Base-by-base conservation (phyloP, 2,113 vertebrate species). In the Gavia stellata region DNA sequence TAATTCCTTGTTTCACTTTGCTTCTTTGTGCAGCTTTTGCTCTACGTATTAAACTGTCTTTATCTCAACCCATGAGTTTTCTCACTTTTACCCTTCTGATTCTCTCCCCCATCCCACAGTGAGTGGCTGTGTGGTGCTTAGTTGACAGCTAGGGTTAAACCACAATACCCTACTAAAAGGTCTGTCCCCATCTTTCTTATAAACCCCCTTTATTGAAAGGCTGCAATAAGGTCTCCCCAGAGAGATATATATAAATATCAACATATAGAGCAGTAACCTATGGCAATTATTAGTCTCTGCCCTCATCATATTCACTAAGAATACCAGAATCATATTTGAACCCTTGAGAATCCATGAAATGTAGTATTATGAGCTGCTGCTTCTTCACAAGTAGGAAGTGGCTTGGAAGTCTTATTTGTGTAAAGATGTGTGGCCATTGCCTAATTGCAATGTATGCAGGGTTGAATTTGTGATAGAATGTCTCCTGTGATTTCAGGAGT, bases 211-310 rank as follows among this genome's bases (percentile, higher is more conserved):
- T 59, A 34, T 5, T 82, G 18, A 61, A 74, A 83, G 16, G 21
- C 25, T 3, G 1, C 17, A 40, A 6, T 29, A 59, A 0, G 0
- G 7, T 71, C 40, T 90, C 33, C 23, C 29, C 6, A 2, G 45
- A 50, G 20, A 73, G 24, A 79, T 7, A 62, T 47, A 10, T 17
- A 36, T 24, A 13, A n/a, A n/a, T 53, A 28, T 15, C 21, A 61
- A 11, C 5, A 18, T 58, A 47, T 3, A 61, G 5, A 75, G 6
- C 29, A 63, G 29, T 42, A 80, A 71, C 20, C 20, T 63, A 14
- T 20, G 38, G 36, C 61, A 74, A 23, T 33, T 79, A 5, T 58
- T 71, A 63, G 7, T 49, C 47, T 92, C 36, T 53, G 56, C 21
- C 21, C 10, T 79, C 24, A 34, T 5, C 14, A 24, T 6, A 53